phyloP scores from a whole-genome alignment of 2,113 vertebrate species.

The Litocranius walleri region DNA sequence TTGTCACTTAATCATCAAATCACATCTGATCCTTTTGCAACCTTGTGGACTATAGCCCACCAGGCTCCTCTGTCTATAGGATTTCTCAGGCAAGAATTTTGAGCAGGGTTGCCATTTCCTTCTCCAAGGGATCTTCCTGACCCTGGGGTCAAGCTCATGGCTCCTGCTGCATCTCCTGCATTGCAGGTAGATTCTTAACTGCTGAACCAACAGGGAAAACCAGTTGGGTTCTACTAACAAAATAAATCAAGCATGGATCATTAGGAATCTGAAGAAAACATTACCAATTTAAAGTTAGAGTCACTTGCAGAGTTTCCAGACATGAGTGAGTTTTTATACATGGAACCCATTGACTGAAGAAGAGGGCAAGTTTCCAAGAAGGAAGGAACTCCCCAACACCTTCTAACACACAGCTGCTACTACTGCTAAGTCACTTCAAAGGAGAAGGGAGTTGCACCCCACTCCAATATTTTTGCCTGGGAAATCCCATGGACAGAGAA shows the following conservation, averaged over 20 bases:
- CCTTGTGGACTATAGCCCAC: not conserved
- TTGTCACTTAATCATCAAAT: not conserved
- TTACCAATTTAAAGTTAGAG: not conserved
- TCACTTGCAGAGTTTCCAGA: not conserved
- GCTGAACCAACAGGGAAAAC: not conserved
- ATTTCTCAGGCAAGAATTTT: not conserved
- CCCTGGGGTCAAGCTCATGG: rapidly evolving
- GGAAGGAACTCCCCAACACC: not conserved
- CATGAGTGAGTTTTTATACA: not conserved
- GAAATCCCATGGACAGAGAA: not conserved
- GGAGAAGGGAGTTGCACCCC: not conserved
- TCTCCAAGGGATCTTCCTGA: not conserved
- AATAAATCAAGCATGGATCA: not conserved
- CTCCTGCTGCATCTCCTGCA: not conserved
- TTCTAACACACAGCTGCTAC: not conserved
- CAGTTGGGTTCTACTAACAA: not conserved
- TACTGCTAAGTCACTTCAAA: not conserved
- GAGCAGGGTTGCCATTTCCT: not conserved
- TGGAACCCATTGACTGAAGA: not conserved
- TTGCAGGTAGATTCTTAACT: not conserved
- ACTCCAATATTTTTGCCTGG: not conserved
- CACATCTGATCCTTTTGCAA: not conserved
- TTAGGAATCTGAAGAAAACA: not conserved
- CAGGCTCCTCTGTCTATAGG: not conserved
- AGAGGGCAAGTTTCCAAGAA: not conserved